Percentiles rank a stretch among this genome's conserved stretches.
phyloP scores from a whole-genome alignment of 2,888 invertebrate genomes.

The Scaptodrosophila latifasciaeformis region DNA sequence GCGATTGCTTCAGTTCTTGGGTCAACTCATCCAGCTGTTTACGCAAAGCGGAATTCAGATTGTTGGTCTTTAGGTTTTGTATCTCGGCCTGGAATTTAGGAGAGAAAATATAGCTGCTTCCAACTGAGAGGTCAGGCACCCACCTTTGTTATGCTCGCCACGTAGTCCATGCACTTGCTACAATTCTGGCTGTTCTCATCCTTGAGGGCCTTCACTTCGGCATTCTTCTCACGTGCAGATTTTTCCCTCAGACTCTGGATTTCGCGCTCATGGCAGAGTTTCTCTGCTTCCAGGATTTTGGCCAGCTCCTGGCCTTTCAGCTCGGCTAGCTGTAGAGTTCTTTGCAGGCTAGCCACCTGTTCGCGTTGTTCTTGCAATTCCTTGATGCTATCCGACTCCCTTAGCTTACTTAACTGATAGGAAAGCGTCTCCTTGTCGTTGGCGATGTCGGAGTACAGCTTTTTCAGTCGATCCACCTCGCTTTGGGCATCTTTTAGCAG shows the following conservation, averaged over 20 bases:
- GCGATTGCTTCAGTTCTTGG: conserved; percentile 69
- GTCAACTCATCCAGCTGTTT: conserved; percentile 65
- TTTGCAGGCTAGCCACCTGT: conserved; percentile 78
- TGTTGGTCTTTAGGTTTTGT: conserved; percentile 68
- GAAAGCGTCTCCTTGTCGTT: conserved; percentile 79
- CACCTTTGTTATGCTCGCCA: conserved; percentile 71
- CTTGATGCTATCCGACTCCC: conserved; percentile 76
- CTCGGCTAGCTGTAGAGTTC: conserved; percentile 68
- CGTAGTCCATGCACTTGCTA: conserved; percentile 66
- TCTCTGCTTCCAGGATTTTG: conserved; percentile 78
- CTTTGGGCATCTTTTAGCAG: conserved; percentile 77
- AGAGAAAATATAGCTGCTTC: background rate
- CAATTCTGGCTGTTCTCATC: conserved; percentile 58
- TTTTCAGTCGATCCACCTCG: conserved; percentile 78
- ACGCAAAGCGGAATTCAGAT: conserved; percentile 57
- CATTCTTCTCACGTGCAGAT: conserved; percentile 52
- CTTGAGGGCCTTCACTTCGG: conserved; percentile 39
- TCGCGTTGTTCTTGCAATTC: conserved; percentile 77
- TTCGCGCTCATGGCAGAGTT: conserved; percentile 71
- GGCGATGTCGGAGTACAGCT: conserved; percentile 78
- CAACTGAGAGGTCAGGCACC: background rate
- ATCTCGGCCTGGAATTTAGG: conserved; percentile 67
- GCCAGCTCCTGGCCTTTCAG: conserved; percentile 68
- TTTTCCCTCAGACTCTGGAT: conserved; percentile 58
- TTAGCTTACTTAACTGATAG: conserved; percentile 78